Evolutionary conservation across 2,113 vertebrate species (phyloP).

Genomic region (Hepsetus odoe): DNA sequence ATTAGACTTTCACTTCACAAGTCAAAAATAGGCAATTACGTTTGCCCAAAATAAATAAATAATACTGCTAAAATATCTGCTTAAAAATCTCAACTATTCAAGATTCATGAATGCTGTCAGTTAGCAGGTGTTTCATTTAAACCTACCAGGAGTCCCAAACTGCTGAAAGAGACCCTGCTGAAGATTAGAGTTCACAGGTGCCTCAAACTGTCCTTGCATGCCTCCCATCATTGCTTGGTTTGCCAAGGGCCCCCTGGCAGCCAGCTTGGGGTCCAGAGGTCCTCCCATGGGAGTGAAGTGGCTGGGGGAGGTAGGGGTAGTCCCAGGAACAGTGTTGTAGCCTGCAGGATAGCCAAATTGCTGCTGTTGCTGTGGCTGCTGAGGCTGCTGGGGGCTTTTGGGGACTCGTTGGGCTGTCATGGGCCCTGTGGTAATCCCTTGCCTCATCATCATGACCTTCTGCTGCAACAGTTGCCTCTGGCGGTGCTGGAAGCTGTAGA

Average conservation of each 20-base stretch:
- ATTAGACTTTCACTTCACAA: too few relatives aligned
- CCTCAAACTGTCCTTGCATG: constrained; percentile 83
- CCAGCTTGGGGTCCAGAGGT: constrained; percentile 80
- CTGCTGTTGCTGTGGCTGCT: constrained; percentile 70
- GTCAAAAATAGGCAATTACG: too few relatives aligned
- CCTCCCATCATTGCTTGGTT: constrained; percentile 81
- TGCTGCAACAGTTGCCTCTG: constrained; percentile 94
- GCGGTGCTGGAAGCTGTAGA: constrained; percentile 93
- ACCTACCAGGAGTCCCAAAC: constrained; percentile 82
- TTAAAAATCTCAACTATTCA: neutral
- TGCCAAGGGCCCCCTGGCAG: constrained; percentile 75
- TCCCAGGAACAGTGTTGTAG: constrained; percentile 82
- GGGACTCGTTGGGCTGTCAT: constrained; percentile 76
- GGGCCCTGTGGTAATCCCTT: constrained; percentile 78
- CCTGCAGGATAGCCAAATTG: constrained; percentile 85
- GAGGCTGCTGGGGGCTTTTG: constrained; percentile 77
- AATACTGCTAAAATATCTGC: too few relatives aligned
- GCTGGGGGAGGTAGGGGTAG: constrained; percentile 84
- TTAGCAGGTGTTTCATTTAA: neutral
- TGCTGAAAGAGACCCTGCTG: constrained; percentile 92
- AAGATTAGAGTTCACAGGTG: constrained; percentile 79
- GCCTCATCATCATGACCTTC: constrained; percentile 89
- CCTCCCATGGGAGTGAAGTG: constrained; percentile 83
- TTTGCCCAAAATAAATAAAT: too few relatives aligned
- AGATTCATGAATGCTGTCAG: neutral